Percentiles rank a stretch among this genome's conserved stretches.
Conservation (phyloP, 23 tunicate genomes). For the Ciona savignyi region DNA sequence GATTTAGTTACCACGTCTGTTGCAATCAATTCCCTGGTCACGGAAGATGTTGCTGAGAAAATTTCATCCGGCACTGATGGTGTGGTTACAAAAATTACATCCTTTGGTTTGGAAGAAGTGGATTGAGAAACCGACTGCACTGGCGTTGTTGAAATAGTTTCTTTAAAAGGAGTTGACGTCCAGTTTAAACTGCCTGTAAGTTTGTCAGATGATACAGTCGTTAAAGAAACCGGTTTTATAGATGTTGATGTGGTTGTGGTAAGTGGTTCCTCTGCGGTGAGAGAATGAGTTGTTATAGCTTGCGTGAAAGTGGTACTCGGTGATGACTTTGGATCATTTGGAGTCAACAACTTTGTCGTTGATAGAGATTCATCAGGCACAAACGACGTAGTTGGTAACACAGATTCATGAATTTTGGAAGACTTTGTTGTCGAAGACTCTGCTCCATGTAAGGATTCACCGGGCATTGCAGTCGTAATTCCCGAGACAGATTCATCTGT, state of each 20-base stretch:
- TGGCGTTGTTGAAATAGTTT: too few relatives aligned
- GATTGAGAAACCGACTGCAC: too few relatives aligned
- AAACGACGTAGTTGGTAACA: not conserved
- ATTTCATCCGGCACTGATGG: too few relatives aligned
- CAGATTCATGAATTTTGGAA: not conserved
- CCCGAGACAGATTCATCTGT: not conserved
- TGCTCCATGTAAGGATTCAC: not conserved
- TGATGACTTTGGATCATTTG: not conserved
- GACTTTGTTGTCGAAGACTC: not conserved
- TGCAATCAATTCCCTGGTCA: not conserved
- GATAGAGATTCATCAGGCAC: not conserved
- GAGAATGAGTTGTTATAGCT: not conserved
- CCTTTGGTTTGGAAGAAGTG: too few relatives aligned
- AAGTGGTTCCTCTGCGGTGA: not conserved
- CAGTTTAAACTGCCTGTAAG: too few relatives aligned
- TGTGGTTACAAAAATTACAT: too few relatives aligned
- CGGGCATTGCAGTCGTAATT: not conserved
- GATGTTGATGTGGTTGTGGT: too few relatives aligned
- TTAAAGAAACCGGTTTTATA: not conserved
- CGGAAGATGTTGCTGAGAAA: not conserved
- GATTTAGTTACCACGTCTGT: not conserved
- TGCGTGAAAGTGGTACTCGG: too few relatives aligned
- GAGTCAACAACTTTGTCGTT: not conserved
- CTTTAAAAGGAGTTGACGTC: too few relatives aligned
- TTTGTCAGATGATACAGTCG: not conserved